Base-by-base conservation (phyloP, 2,113 vertebrate genomes). In the Clarias magur region DNA sequence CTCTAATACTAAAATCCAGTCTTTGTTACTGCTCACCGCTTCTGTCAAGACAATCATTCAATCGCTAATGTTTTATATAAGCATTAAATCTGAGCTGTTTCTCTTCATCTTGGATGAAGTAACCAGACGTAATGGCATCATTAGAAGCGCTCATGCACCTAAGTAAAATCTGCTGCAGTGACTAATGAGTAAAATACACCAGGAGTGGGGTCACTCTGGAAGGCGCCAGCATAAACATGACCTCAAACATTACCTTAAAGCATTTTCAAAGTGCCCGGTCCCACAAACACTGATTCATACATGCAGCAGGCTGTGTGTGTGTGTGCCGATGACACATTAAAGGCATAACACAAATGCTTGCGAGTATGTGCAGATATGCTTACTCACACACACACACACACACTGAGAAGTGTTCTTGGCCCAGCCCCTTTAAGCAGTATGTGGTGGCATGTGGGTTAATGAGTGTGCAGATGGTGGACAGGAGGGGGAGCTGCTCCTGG, bases 361-460 rank as follows among this genome's bases (percentile, higher is more conserved):
- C 30, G n/a, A 63, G 23, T 63, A 19, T 60, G 38, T 53, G 68
- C 57, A 53, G 23, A 48, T 56, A 60, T 56, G 79, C 79, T 42
- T 42, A 42, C 79, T 25, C 75, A 72, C 57, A 60, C 56, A 68
- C 42, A 73, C 27, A 84, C 15, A 80, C 34, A 68, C 1, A 81
- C 38, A 54, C 53, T 86, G 53, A 54, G 53, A 9, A 68, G 19
- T 21, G 56, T 72, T 83, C 86, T 86, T 90, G 88, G 87, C 88
- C 88, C 87, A 90, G 89, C 91, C 91, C 88, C 89, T 91, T 82
- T 60, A 87, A 82, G 90, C 89, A 75, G 91, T 91, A 91, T 88
- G 48, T 57, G 89, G 93, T 95, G 94, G 95, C 95, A 95, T 88
- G 91, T 91, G 94, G 96, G 95, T 96, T 96, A 96, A 97, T 97